phyloP scores from a whole-genome alignment of 2,113 vertebrate species.

The zebrafish (Danio rerio) region GRCz12tu NC_133191.1:20127001-20127500 shows the following conservation, averaged over 20 bases:
- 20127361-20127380: conserved; percentile 1
- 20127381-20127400: background rate
- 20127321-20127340: conserved; percentile 6
- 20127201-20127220: conserved; percentile 43
- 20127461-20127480: background rate
- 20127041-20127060: conserved; percentile 9
- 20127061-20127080: conserved; percentile 29
- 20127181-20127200: conserved; percentile 50
- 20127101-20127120: conserved; percentile 17
- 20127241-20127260: conserved; percentile 49
- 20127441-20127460: background rate
- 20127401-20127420: background rate
- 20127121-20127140: conserved; percentile 35
- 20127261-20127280: conserved; percentile 51
- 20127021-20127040: conserved; percentile 23
- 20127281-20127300: conserved; percentile 39
- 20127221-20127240: conserved; percentile 45
- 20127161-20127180: conserved; percentile 28
- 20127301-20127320: conserved; percentile 41
- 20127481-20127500: background rate
- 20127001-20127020: background rate
- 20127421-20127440: background rate
- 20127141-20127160: conserved; percentile 36
- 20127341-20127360: conserved; percentile 18
- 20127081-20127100: conserved; percentile 18